Evolutionary conservation across 2,888 invertebrate genomes (phyloP).

Genomic region (Anarsia innoxiella): DNA sequence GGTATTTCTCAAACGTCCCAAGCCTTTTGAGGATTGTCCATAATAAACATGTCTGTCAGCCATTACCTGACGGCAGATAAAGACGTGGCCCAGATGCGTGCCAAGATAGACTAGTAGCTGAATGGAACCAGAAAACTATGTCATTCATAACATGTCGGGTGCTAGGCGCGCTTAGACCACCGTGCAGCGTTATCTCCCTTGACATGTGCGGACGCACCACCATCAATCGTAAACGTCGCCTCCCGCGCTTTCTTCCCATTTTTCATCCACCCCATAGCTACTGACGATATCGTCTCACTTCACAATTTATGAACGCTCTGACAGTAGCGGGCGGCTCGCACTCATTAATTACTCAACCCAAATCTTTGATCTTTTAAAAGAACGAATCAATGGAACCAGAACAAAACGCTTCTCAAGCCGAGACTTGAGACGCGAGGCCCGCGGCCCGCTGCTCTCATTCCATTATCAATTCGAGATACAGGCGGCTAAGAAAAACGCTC

Average conservation of each 20-base stretch:
- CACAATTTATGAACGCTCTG: slow-evolving; percentile 25
- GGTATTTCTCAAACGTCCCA: no score
- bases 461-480: slow-evolving; percentile 6
- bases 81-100: slow-evolving; percentile 3
- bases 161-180: slow-evolving; percentile 40
- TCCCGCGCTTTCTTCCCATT: slow-evolving; percentile 35
- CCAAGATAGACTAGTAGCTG: slow-evolving; percentile 15
- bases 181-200: slow-evolving; percentile 36
- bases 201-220: slow-evolving; percentile 27
- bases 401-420: slow-evolving; percentile 1
- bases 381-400: slow-evolving; percentile 6
- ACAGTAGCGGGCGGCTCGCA: slow-evolving; percentile 25
- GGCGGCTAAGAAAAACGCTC: slow-evolving; percentile 34
- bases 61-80: neutral
- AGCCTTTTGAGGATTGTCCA: no score
- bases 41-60: no score
- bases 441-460: neutral
- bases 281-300: slow-evolving; percentile 25
- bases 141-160: slow-evolving; percentile 32
- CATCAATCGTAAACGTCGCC: slow-evolving; percentile 50
- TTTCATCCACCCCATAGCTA: slow-evolving; percentile 26
- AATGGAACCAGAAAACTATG: slow-evolving; percentile 23
- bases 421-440: neutral
- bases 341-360: slow-evolving; percentile 28
- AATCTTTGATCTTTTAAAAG: slow-evolving; percentile 11